Conservation (phyloP, 2,113 vertebrate genomes). For the Pelobates fuscus region DNA sequence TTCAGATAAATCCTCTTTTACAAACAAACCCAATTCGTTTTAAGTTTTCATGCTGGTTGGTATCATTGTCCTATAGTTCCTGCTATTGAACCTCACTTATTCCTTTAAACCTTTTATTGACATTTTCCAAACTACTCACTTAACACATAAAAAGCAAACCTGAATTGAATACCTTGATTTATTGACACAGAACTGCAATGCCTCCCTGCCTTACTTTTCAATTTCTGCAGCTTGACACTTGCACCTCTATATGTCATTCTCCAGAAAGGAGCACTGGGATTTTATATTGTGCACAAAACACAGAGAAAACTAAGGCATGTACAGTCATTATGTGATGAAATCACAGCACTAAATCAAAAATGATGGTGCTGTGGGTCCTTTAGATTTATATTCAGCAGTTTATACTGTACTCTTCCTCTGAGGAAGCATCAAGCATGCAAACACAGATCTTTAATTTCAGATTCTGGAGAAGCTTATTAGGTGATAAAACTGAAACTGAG, state of each 20-base stretch:
- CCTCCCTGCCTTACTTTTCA: slow-evolving; percentile 29
- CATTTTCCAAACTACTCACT: neutral
- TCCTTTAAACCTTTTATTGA: neutral
- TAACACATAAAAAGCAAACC: slow-evolving; percentile 25
- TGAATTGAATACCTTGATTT: slow-evolving; percentile 34
- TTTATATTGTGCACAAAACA: slow-evolving; percentile 41
- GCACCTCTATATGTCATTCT: slow-evolving; percentile 43
- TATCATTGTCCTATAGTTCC: too few species aligned
- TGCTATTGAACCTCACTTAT: neutral
- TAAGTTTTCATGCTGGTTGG: too few species aligned
- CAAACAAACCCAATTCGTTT: too few species aligned
- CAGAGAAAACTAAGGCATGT: slow-evolving; percentile 34
- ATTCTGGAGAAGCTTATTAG: slow-evolving; percentile 42
- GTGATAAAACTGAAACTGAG: slow-evolving; percentile 40
- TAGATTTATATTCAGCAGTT: slow-evolving; percentile 36
- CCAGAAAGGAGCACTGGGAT: slow-evolving; percentile 36
- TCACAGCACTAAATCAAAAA: slow-evolving; percentile 43
- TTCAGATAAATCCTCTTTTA: too few species aligned
- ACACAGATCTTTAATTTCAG: slow-evolving; percentile 42
- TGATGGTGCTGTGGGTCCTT: slow-evolving; percentile 16
- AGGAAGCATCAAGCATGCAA: slow-evolving; percentile 32
- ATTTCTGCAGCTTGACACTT: slow-evolving; percentile 36
- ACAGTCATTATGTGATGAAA: slow-evolving; percentile 43
- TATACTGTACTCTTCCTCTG: slow-evolving; percentile 26
- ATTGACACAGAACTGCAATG: slow-evolving; percentile 24